A percentile compares a stretch with the other conserved stretches of the same genome.
These are phyloP conservation scores for Peromyscus polionotus DNA, from an alignment of 2,113 vertebrate species.

Conservation along the genomic window DNA sequence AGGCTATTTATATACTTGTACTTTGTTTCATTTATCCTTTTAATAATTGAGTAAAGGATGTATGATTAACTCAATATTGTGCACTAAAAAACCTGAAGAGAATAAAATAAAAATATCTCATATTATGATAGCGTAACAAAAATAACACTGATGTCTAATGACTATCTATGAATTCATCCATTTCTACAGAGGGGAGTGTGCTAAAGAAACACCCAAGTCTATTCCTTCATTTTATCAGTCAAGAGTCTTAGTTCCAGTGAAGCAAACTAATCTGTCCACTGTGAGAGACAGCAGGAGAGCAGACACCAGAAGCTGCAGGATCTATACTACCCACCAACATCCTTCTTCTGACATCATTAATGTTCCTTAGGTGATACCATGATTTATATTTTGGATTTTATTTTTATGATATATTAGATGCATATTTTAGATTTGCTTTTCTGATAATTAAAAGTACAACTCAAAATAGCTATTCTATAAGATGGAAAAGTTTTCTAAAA, in stretches of 20 bases:
- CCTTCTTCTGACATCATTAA: background rate
- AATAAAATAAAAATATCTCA: background rate
- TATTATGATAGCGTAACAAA: background rate
- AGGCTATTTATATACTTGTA: background rate
- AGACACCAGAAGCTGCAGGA: background rate
- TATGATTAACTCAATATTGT: background rate
- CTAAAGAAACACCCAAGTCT: background rate
- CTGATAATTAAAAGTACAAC: background rate
- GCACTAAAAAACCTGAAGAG: background rate
- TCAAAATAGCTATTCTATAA: background rate
- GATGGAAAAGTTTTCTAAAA: background rate
- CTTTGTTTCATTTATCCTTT: background rate
- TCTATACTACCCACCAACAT: background rate
- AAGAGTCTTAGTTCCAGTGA: too few species aligned
- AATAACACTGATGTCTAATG: background rate
- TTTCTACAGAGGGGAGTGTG: slow-evolving; percentile 47
- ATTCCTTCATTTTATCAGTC: background rate
- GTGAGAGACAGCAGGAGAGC: background rate
- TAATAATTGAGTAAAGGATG: background rate
- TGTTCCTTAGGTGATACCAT: background rate
- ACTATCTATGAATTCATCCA: slow-evolving; percentile 17
- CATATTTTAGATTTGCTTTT: background rate
- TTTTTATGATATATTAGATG: background rate
- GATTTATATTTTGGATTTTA: background rate
- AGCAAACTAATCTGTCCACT: background rate